Conservation (phyloP, 2,888 invertebrate genomes). For the Drosophila putrida region DNA sequence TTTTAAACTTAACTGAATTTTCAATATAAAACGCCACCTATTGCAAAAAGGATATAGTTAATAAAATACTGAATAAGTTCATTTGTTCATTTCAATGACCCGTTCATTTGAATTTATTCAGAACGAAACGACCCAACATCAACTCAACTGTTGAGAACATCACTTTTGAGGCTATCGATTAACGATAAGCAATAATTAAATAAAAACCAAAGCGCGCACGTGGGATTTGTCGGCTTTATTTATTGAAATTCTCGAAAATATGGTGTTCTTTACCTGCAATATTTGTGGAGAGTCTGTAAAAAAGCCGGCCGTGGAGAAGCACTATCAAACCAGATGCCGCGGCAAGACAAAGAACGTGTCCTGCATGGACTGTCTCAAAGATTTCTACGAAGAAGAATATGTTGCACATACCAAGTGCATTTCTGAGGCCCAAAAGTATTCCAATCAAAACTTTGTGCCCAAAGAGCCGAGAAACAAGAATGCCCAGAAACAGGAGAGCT, state of each 20-base stretch:
- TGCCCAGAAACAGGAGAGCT: conserved; percentile 93
- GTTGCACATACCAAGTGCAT: conserved; percentile 93
- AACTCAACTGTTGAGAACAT: conserved; percentile 3
- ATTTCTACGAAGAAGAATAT: conserved; percentile 93
- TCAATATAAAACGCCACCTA: too few relatives aligned
- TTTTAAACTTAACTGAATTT: too few relatives aligned
- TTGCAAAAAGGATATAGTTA: too few relatives aligned
- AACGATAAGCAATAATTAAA: conserved; percentile 25
- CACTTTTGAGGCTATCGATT: conserved; percentile 26
- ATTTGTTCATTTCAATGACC: too few relatives aligned
- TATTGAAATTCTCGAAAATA: conserved; percentile 81
- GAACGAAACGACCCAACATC: not conserved
- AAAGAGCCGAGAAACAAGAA: conserved; percentile 92
- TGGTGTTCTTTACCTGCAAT: conserved; percentile 98
- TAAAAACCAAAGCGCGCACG: conserved; percentile 44
- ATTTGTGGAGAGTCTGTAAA: conserved; percentile 96
- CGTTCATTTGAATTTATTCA: too few relatives aligned
- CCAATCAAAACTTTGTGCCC: conserved; percentile 90
- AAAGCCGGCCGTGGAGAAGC: conserved; percentile 96
- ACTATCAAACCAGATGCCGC: conserved; percentile 91
- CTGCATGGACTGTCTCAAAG: conserved; percentile 97
- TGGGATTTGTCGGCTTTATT: conserved; percentile 22
- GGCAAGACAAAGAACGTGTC: conserved; percentile 89
- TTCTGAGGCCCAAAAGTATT: conserved; percentile 94
- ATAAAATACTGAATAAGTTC: too few relatives aligned